Evolutionary conservation across 2,113 vertebrate species (phyloP).

Genomic region (Laticauda colubrina): DNA sequence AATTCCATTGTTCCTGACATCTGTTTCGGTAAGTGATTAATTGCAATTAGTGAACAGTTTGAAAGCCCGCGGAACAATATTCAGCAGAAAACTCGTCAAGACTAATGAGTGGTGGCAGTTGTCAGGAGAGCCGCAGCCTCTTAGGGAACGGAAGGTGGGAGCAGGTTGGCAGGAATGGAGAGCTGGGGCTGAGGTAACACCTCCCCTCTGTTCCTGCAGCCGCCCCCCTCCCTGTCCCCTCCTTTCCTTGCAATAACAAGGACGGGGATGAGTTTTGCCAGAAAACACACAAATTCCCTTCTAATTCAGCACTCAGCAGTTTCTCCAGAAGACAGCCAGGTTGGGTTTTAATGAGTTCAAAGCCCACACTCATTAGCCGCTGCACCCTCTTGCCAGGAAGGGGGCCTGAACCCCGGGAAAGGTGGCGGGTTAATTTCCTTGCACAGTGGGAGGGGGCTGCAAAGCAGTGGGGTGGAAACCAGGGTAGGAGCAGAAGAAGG

Average conservation of each 20-base stretch:
- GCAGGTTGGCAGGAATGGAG: slow-evolving; percentile 33
- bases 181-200: background rate
- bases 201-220: slow-evolving; percentile 5
- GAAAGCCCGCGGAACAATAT: slow-evolving; percentile 94
- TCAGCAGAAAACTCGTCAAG: slow-evolving; percentile 91
- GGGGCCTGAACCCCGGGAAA: background rate
- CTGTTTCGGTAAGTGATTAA: slow-evolving; percentile 99
- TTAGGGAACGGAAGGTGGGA: slow-evolving; percentile 20
- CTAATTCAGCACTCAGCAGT: slow-evolving; percentile 65
- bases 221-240: background rate
- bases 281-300: slow-evolving; percentile 60
- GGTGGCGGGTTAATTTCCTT: background rate
- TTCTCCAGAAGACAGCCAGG: slow-evolving; percentile 61
- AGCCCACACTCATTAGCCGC: slow-evolving; percentile 35
- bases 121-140: slow-evolving; percentile 71
- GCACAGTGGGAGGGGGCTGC: background rate
- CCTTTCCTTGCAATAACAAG: slow-evolving; percentile 36
- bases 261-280: slow-evolving; percentile 60
- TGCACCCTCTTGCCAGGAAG: slow-evolving; percentile 14
- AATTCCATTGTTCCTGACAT: slow-evolving; percentile 94
- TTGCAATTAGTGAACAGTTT: slow-evolving; percentile 97
- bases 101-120: slow-evolving; percentile 94
- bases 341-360: slow-evolving; percentile 58
- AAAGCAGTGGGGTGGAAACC: background rate
- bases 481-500: background rate